A percentile compares a stretch with the other conserved stretches of the same genome.
phyloP scores from a whole-genome alignment of 2,113 vertebrate genomes.

The Bubo scandiacus region DNA sequence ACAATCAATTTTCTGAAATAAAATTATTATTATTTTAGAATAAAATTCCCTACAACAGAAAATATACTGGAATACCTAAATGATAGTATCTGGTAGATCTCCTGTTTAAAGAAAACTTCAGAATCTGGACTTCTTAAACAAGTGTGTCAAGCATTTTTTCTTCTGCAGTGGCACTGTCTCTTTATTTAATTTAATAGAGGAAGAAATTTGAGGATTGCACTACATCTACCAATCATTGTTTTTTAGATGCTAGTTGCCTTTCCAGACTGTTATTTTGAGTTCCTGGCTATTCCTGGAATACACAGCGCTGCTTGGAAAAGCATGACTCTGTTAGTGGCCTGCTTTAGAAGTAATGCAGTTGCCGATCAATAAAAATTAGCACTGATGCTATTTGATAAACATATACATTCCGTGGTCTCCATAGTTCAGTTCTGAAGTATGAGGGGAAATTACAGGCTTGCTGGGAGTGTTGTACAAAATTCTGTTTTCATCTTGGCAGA shows the following conservation, averaged over 20 bases:
- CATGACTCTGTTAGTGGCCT: neutral
- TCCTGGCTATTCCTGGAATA: neutral
- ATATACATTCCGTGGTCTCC: neutral
- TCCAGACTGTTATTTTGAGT: neutral
- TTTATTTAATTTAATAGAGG: neutral
- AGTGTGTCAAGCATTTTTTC: neutral
- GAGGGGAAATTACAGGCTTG: neutral
- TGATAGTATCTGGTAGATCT: neutral
- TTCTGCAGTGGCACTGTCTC: neutral
- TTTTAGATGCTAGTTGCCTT: neutral
- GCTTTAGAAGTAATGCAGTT: neutral
- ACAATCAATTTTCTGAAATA: neutral
- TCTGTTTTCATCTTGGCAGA: neutral
- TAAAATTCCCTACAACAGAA: neutral
- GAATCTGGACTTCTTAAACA: neutral
- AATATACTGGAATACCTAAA: neutral
- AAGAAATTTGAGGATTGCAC: neutral
- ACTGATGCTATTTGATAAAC: neutral
- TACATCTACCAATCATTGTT: neutral
- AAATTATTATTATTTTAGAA: neutral
- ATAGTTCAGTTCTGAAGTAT: neutral
- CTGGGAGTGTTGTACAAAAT: neutral
- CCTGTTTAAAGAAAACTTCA: neutral
- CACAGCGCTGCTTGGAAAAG: neutral
- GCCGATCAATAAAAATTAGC: neutral